A percentile compares a stretch with the other conserved stretches of the same genome.
Conservation (phyloP, 2,113 vertebrate genomes). For the Hemichromis elongatus region DNA sequence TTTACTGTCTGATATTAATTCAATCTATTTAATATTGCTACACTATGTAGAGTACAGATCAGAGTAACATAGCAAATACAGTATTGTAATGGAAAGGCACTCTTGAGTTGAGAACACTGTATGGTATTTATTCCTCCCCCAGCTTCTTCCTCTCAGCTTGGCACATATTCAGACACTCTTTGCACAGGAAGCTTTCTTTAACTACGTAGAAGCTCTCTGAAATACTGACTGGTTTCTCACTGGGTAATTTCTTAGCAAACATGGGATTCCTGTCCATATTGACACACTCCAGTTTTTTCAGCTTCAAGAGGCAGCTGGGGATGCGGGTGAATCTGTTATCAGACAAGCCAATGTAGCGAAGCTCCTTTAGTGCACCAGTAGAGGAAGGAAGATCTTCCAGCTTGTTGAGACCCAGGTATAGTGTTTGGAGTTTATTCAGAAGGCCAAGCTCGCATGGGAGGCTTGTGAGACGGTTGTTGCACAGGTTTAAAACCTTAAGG, state of each 20-base stretch:
- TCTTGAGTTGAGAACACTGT: not conserved
- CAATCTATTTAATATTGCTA: not conserved
- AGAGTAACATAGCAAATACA: not conserved
- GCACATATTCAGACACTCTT: conserved; percentile 71
- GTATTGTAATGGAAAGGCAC: not conserved
- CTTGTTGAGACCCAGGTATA: conserved; percentile 86
- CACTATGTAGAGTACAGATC: rapidly evolving
- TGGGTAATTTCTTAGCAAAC: not conserved
- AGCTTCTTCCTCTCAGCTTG: conserved; percentile 65
- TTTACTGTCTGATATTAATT: not conserved
- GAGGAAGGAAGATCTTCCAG: conserved; percentile 74
- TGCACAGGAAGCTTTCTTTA: conserved; percentile 76
- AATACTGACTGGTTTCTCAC: not conserved
- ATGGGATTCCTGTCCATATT: conserved; percentile 27
- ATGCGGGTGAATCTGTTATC: conserved; percentile 77
- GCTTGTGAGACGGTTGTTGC: conserved; percentile 84
- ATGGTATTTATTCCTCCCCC: not conserved
- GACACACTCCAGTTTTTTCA: conserved; percentile 66
- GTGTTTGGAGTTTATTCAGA: conserved; percentile 74
- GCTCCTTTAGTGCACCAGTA: conserved; percentile 69
- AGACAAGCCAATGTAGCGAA: conserved; percentile 79
- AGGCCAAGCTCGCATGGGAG: conserved; percentile 78
- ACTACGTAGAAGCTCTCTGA: conserved; percentile 75
- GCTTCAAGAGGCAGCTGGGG: conserved; percentile 64
- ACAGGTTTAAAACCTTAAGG: conserved; percentile 81